These are phyloP conservation scores for Thalpophila matura DNA, from an alignment of 2,888 invertebrate species.

Conservation along the genomic window DNA sequence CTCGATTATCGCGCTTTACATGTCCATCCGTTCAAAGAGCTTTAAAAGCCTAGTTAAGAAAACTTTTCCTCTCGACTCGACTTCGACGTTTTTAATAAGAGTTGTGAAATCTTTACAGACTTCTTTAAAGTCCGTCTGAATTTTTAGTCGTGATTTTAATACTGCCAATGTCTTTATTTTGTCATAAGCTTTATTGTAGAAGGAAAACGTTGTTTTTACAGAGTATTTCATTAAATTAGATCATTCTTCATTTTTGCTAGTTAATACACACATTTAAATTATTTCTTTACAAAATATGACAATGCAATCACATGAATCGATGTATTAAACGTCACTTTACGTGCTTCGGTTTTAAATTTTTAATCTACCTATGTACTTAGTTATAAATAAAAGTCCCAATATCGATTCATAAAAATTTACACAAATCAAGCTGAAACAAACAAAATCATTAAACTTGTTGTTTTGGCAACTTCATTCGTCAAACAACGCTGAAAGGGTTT, in stretches of 20 bases:
- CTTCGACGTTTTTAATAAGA: slow-evolving; percentile 68
- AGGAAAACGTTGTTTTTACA: background rate
- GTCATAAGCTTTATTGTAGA: slow-evolving; percentile 4
- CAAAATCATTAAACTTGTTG: slow-evolving; percentile 41
- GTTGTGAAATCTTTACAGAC: slow-evolving; percentile 62
- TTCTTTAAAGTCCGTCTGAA: slow-evolving; percentile 38
- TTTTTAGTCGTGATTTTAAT: slow-evolving; percentile 29
- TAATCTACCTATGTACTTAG: background rate
- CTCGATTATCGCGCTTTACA: slow-evolving; percentile 70
- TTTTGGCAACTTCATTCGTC: slow-evolving; percentile 24
- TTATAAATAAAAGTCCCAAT: background rate
- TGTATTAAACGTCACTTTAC: too few relatives aligned
- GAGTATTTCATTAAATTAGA: background rate
- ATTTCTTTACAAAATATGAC: too few relatives aligned
- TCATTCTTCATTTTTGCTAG: background rate
- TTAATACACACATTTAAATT: too few relatives aligned
- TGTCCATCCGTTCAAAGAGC: slow-evolving; percentile 65
- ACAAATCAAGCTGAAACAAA: slow-evolving; percentile 20
- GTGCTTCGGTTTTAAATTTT: background rate
- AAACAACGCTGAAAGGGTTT: slow-evolving; percentile 34
- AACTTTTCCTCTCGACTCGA: slow-evolving; percentile 60
- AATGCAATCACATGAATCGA: too few relatives aligned
- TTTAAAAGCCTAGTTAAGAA: slow-evolving; percentile 71
- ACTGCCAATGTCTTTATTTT: slow-evolving; percentile 13
- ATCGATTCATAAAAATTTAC: background rate